A percentile compares a stretch with the other conserved stretches of the same genome.
phyloP scores from a whole-genome alignment of 2,797 vertebrate genomes.

The Acrocephalus scirpaceus region DNA sequence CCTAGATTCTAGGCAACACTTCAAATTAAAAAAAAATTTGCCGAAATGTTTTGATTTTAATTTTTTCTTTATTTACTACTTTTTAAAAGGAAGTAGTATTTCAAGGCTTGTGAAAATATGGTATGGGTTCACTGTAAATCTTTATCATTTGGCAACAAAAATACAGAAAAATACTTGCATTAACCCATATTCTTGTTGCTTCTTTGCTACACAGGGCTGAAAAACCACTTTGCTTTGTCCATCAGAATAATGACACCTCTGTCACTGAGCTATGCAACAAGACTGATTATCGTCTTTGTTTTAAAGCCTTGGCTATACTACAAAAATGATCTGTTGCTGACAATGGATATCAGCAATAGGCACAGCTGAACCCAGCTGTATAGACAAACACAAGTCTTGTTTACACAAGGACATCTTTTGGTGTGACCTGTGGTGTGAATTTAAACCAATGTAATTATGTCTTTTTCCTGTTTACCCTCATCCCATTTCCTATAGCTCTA shows the following conservation, averaged over 20 bases:
- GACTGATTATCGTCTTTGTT: conserved; percentile 22
- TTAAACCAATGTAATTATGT: conserved; percentile 10
- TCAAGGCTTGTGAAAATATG: neutral
- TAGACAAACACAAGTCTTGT: conserved; percentile 29
- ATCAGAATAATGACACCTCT: conserved; percentile 30
- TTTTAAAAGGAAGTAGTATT: neutral
- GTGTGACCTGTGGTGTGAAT: conserved; percentile 23
- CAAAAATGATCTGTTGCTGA: conserved; percentile 50
- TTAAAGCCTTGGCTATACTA: conserved; percentile 19
- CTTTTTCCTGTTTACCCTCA: conserved; percentile 48
- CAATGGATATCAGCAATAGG: conserved; percentile 29
- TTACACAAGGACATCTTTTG: conserved; percentile 43
- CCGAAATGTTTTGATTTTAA: neutral
- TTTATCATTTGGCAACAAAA: neutral
- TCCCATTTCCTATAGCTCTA: conserved; percentile 8
- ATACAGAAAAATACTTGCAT: neutral
- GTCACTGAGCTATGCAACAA: neutral
- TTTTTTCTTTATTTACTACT: neutral
- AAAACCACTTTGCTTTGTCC: conserved; percentile 16
- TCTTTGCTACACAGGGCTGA: neutral
- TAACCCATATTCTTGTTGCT: neutral
- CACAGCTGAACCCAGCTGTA: conserved; percentile 40
- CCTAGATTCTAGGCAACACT: neutral
- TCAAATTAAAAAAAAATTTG: neutral
- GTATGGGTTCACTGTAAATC: neutral